Percentiles rank a stretch among this genome's conserved stretches.
These are phyloP conservation scores for Semnornis frantzii DNA, from an alignment of 2,113 vertebrate genomes.

Conservation along the genomic window DNA sequence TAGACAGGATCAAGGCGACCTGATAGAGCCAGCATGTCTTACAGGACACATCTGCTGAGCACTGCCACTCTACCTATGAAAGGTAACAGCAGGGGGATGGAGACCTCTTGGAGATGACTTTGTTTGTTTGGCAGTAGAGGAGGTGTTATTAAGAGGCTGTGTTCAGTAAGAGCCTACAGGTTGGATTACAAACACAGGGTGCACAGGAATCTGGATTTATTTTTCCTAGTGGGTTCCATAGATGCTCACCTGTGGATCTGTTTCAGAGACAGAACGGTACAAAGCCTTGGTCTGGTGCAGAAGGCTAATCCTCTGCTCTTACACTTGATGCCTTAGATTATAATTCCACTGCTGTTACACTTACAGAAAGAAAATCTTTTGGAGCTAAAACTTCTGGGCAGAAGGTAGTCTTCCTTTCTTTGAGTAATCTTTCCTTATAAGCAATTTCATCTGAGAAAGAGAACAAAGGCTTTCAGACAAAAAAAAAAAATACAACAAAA, in stretches of 20 bases:
- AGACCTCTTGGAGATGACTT: constrained; percentile 35
- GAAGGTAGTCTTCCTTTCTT: background rate
- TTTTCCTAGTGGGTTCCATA: background rate
- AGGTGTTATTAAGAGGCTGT: background rate
- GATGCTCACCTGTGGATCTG: background rate
- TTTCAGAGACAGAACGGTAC: too few species aligned
- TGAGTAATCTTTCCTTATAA: background rate
- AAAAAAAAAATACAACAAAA: background rate
- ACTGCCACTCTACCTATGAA: background rate
- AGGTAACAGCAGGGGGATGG: background rate
- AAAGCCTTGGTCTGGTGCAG: background rate
- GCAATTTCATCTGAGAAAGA: background rate
- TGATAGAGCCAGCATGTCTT: background rate
- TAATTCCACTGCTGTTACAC: background rate
- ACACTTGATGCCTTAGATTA: background rate
- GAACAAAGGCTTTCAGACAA: constrained; percentile 38
- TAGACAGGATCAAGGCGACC: background rate
- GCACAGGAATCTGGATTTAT: background rate
- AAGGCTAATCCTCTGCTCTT: fast-evolving
- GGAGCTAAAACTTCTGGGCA: background rate
- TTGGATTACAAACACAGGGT: background rate
- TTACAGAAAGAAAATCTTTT: background rate
- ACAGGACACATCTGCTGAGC: constrained; percentile 12
- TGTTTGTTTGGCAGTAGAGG: constrained; percentile 1
- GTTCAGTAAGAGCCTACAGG: background rate